Evolutionary conservation across 2,888 invertebrate species (phyloP), one percentile per base, ranked within the genome.

Genomic region (Spatulosminthurus flaviceps): DNA sequence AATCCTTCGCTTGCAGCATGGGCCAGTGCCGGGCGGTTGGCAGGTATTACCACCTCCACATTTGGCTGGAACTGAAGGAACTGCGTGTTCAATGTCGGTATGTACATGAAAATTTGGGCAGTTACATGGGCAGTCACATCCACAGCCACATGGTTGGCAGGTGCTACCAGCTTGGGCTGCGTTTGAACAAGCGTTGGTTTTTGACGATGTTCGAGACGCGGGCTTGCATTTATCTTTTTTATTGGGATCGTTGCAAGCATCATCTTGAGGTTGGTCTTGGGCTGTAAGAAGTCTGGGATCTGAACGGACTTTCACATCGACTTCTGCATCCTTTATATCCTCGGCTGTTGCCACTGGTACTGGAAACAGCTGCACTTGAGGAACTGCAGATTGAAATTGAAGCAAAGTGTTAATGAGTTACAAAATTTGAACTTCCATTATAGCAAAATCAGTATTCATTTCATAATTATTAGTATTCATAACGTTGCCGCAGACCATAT

Each of bases 281-380:
- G 16, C 51, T 2, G 9, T 19, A 51, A 51, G 51, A 19, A n/a
- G 7, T 51, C 16, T 51, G n/a, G n/a, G n/a, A 13, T 51, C 51
- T 51, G 5, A 2, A 2, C n/a, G 5, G 19, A 60, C 43, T 51
- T 51, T 43, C 28, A 77, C 69, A 11, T 77, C 61, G 22, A 74
- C 41, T 19, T 74, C 42, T 42, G 64, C 78, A 41, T 72, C 61
- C 34, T 34, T 66, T 5, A 28, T 24, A 21, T 72, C 64, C 0
- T 26, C 69, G 4, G 28, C 69, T 24, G 69, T 71, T 61, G 70
- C 34, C 0, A 75, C 75, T 5, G 67, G 75, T 11, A 75, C 71
- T 34, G 79, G 79, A n/a, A 16, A 29, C 21, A 75, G 19, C 29
- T 79, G 43, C 29, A 70, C 79, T 51, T 66, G 26, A 34, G 79